These are phyloP conservation scores for Augiades crinisus DNA, from an alignment of 2,888 invertebrate genomes.

Conservation along the genomic window DNA sequence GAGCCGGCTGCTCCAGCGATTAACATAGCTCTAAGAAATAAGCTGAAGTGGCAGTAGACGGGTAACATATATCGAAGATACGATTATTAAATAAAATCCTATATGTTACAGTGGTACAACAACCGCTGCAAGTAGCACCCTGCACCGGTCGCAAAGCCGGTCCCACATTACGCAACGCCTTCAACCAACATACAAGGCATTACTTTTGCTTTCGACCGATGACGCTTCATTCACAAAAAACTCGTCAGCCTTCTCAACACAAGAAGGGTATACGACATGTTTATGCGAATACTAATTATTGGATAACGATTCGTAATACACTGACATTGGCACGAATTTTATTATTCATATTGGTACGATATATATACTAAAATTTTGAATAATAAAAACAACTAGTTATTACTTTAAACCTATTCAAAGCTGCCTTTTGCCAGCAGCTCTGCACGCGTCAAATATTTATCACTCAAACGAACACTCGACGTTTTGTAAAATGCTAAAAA, in stretches of 20 bases:
- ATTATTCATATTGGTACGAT: too few relatives aligned
- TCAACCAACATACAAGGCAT: constrained; percentile 19
- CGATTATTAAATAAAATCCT: not conserved
- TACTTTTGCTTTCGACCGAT: constrained; percentile 33
- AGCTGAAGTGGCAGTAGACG: too few relatives aligned
- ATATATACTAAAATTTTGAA: too few relatives aligned
- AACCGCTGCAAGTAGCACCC: not conserved
- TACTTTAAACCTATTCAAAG: too few relatives aligned
- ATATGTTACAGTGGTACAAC: not conserved
- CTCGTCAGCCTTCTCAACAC: constrained; percentile 23
- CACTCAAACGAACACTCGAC: too few relatives aligned
- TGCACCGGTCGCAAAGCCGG: constrained; percentile 6
- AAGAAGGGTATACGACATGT: constrained; percentile 6
- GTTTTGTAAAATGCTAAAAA: too few relatives aligned
- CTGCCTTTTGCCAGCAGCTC: too few relatives aligned
- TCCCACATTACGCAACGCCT: constrained; percentile 26
- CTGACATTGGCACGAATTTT: not conserved
- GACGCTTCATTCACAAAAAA: constrained; percentile 35
- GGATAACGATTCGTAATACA: not conserved
- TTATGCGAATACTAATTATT: not conserved
- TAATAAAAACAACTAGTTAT: too few relatives aligned
- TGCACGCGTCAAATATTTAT: too few relatives aligned
- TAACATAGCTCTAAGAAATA: too few relatives aligned
- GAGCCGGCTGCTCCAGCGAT: too few relatives aligned
- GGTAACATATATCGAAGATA: not conserved